Percentiles rank a stretch among this genome's conserved stretches.
These are phyloP conservation scores for Oxyteleia sp. DNA, from an alignment of 2,888 invertebrate genomes.

Conservation along the genomic window DNA sequence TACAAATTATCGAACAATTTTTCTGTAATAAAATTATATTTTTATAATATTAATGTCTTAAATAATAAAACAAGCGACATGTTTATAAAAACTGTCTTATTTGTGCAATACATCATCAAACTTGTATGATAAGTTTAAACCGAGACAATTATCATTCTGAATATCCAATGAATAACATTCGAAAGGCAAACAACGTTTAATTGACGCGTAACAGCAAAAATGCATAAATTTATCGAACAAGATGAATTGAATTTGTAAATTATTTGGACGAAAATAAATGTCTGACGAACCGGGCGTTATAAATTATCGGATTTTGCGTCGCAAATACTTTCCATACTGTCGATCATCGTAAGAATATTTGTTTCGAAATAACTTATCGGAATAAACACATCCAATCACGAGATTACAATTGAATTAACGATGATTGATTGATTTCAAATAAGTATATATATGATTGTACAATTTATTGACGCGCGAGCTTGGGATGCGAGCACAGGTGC, in stretches of 20 bases:
- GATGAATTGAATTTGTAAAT: slow-evolving; percentile 31
- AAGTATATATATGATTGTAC: slow-evolving; percentile 23
- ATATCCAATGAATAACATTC: neutral
- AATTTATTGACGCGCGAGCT: slow-evolving; percentile 48
- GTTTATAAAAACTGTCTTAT: too few relatives aligned
- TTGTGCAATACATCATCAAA: neutral
- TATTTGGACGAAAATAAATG: slow-evolving; percentile 12
- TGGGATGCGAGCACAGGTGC: slow-evolving; percentile 31
- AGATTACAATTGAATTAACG: slow-evolving; percentile 45
- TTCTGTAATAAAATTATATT: too few relatives aligned
- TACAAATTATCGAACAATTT: too few relatives aligned
- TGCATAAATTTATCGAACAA: slow-evolving; percentile 30
- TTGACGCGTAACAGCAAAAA: slow-evolving; percentile 15
- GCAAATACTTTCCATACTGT: slow-evolving; percentile 5
- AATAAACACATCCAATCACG: slow-evolving; percentile 40
- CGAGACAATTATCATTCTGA: neutral
- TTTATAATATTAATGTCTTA: too few relatives aligned
- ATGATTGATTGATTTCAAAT: slow-evolving; percentile 47
- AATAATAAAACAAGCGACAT: too few relatives aligned
- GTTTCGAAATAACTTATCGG: slow-evolving; percentile 6
- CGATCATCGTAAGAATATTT: slow-evolving; percentile 5
- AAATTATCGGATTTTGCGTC: slow-evolving; percentile 35
- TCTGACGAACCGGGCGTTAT: slow-evolving; percentile 16
- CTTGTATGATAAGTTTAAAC: neutral
- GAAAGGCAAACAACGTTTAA: slow-evolving; percentile 2